phyloP scores from a whole-genome alignment of 2,113 vertebrate species.

The Callionymus lyra region DNA sequence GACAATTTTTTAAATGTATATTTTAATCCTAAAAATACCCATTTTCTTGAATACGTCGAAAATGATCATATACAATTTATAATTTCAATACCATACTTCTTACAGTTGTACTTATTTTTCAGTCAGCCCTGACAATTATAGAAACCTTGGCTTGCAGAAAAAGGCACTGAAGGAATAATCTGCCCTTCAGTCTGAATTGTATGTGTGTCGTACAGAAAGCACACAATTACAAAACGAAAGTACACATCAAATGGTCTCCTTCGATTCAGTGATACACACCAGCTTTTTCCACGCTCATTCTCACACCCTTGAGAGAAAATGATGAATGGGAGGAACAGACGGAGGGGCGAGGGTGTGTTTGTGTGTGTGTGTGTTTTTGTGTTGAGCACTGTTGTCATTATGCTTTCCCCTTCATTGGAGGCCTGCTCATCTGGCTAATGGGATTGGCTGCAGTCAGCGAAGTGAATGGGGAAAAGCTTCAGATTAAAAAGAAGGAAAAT shows the following conservation, averaged over 20 bases:
- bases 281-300: not conserved
- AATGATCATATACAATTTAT: too few species aligned
- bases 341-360: conserved; percentile 3
- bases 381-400: conserved; percentile 42
- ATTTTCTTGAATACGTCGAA: too few species aligned
- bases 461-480: conserved; percentile 10
- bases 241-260: conserved; percentile 3
- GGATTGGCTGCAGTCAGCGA: conserved; percentile 49
- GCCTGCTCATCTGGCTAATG: conserved; percentile 62
- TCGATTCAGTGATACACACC: conserved; percentile 3
- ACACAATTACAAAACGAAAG: conserved; percentile 3
- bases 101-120: too few species aligned
- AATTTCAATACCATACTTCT: too few species aligned
- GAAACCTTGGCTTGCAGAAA: too few species aligned
- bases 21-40: too few species aligned
- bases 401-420: conserved; percentile 57
- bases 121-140: too few species aligned
- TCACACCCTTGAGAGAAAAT: conserved; percentile 17
- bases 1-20: too few species aligned
- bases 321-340: conserved; percentile 31
- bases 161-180: too few species aligned
- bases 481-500: conserved; percentile 8
- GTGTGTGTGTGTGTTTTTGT: conserved; percentile 11
- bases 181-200: conserved; percentile 4
- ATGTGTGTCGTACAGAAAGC: conserved; percentile 2